Evolutionary conservation across 1,140 invertebrate species (phyloP), one percentile per base, ranked within the genome.

Genomic region (Tetramorium alpestre): DNA sequence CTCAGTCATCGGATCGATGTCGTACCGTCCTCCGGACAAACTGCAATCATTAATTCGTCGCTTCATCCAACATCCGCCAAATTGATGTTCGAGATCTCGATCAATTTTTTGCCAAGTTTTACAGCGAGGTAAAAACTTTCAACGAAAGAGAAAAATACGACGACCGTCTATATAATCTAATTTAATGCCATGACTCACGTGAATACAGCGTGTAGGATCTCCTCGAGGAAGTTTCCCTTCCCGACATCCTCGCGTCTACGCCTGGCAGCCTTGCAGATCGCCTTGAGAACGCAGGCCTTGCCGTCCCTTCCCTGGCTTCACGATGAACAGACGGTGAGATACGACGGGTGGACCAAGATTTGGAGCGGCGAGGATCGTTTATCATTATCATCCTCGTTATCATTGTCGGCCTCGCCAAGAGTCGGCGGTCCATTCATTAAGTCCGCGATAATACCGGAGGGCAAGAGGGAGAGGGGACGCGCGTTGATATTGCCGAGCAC

Each of bases 171-270:
- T 54, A 25, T 25, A 58, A 75, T 16, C 56, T 33, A 60, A 60
- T n/a, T 60, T n/a, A 33, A 78, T 67, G 6, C 5, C 5, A 49
- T 13, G 3, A 58, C 62, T 96, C 92, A 97, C 96, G 96, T 96
- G 93, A 97, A 96, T 67, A 96, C 95, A 51, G 95, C 94, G 91
- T 95, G 95, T 38, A 96, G 88, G 77, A 96, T 96, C 94, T 97
- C 96, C 25, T 95, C 91, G 86, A 96, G 88, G 90, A 96, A 96
- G 69, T 93, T 94, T n/a, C 95, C 95, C 75, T 95, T 93, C 47
- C 89, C 92, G 51, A 93, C 94, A 80, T 94, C 86, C 13, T 87
- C 72, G 25, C 72, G 91, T 51, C 92, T 95, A 25, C 94, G 92
- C 88, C 95, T 94, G 47, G 95, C 94, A 28, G 95, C 93, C 72